Conservation (phyloP, 30 jellyfish, hydroid and myxozoan genomes). For the Chironex yamaguchii region DNA sequence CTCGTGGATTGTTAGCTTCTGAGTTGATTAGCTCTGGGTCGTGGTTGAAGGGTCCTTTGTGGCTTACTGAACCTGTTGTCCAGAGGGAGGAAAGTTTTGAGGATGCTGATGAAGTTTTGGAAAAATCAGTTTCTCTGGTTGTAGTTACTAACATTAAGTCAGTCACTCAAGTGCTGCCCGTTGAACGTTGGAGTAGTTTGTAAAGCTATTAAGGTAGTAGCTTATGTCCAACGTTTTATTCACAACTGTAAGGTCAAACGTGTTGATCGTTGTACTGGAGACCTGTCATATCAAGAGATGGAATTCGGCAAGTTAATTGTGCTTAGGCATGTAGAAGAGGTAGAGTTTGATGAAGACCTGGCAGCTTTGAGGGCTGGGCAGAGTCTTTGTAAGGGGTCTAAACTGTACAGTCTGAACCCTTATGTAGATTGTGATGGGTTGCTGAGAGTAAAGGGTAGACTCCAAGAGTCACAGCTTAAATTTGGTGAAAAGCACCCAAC, state of each 20-base stretch:
- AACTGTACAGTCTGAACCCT: not conserved
- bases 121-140: not conserved
- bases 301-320: conserved; percentile 12
- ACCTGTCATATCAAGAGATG: conserved; percentile 10
- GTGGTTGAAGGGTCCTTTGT: not conserved
- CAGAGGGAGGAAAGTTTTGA: not conserved
- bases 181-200: not conserved
- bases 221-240: conserved; percentile 34
- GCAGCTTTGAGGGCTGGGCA: not conserved
- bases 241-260: not conserved
- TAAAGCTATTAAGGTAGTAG: not conserved
- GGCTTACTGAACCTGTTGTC: not conserved
- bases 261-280: not conserved
- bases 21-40: not conserved
- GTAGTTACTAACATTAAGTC: not conserved
- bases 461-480: conserved; percentile 13
- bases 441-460: conserved; percentile 54
- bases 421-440: not conserved
- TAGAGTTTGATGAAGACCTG: not conserved
- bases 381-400: not conserved
- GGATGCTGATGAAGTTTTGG: not conserved
- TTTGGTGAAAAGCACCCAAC: conserved; percentile 24
- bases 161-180: not conserved
- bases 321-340: conserved; percentile 16
- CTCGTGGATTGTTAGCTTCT: not conserved